Conservation (phyloP, 2,113 vertebrate genomes). For the Picathartes gymnocephalus region DNA sequence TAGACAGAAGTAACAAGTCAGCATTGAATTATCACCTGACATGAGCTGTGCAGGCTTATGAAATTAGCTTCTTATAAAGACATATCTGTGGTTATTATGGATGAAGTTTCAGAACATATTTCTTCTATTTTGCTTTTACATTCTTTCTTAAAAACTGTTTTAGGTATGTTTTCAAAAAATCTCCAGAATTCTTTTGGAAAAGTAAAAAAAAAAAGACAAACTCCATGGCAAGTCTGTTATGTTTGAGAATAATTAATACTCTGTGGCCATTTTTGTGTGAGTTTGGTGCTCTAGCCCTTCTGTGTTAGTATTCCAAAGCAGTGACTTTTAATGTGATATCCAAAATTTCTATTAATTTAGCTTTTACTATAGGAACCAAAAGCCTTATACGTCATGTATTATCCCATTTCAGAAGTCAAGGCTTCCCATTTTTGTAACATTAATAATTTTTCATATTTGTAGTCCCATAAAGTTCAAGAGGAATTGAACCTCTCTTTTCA, state of each 20-base stretch:
- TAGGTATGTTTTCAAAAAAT: background rate
- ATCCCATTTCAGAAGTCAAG: background rate
- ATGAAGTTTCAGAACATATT: background rate
- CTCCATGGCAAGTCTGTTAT: background rate
- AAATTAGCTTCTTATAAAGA: background rate
- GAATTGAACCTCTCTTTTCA: background rate
- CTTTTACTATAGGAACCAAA: background rate
- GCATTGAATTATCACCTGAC: constrained; percentile 8
- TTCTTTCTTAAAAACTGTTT: background rate
- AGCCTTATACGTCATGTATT: background rate
- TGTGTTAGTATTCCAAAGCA: background rate
- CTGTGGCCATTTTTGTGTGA: background rate
- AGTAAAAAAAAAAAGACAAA: background rate
- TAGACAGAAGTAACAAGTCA: background rate
- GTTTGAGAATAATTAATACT: background rate
- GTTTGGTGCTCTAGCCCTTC: background rate
- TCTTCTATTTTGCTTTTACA: background rate
- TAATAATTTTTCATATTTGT: background rate
- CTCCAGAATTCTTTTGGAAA: background rate
- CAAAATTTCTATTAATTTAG: background rate
- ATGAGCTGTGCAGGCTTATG: background rate
- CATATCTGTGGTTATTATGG: background rate
- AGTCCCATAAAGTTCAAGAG: background rate
- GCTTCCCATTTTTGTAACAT: background rate
- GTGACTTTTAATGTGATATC: background rate